Percentiles rank a stretch among this genome's conserved stretches.
Evolutionary conservation across 2,113 vertebrate species (phyloP).

Genomic region (Menidia beryllina): DNA sequence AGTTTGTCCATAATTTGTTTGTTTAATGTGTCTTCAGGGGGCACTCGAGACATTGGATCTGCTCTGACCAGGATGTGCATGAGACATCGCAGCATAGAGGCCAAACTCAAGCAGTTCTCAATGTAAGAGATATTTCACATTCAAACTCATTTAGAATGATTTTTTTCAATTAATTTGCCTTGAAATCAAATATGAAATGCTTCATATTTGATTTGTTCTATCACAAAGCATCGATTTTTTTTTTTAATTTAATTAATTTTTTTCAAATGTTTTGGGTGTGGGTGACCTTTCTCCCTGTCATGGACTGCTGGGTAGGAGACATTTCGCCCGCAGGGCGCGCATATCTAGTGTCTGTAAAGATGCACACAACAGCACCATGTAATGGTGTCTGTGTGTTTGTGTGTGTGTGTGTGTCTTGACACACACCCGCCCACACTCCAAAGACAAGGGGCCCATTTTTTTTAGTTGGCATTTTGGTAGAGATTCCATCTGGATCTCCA

Average conservation of each 20-base stretch:
- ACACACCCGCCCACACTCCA: slow-evolving; percentile 41
- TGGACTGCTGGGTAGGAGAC: slow-evolving; percentile 57
- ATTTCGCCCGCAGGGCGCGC: slow-evolving; percentile 48
- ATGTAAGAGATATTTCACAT: slow-evolving; percentile 82
- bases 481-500: slow-evolving; percentile 76
- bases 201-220: slow-evolving; percentile 12
- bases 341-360: slow-evolving; percentile 56
- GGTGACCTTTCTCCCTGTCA: slow-evolving; percentile 33
- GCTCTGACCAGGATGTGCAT: slow-evolving; percentile 97
- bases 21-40: slow-evolving; percentile 82
- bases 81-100: slow-evolving; percentile 97
- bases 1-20: background rate
- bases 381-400: too few species aligned
- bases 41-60: slow-evolving; percentile 94
- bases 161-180: slow-evolving; percentile 19
- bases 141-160: background rate
- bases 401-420: too few species aligned
- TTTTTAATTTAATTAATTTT: too few species aligned
- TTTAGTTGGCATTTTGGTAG: slow-evolving; percentile 72
- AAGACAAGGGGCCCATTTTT: slow-evolving; percentile 76
- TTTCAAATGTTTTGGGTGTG: slow-evolving; percentile 47
- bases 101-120: slow-evolving; percentile 96
- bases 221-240: slow-evolving; percentile 10
- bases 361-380: slow-evolving; percentile 3
- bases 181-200: slow-evolving; percentile 18